Evolutionary conservation across 2,113 vertebrate species (phyloP), one percentile per base, ranked within the genome.

Genomic region (Notothenia rossii): DNA sequence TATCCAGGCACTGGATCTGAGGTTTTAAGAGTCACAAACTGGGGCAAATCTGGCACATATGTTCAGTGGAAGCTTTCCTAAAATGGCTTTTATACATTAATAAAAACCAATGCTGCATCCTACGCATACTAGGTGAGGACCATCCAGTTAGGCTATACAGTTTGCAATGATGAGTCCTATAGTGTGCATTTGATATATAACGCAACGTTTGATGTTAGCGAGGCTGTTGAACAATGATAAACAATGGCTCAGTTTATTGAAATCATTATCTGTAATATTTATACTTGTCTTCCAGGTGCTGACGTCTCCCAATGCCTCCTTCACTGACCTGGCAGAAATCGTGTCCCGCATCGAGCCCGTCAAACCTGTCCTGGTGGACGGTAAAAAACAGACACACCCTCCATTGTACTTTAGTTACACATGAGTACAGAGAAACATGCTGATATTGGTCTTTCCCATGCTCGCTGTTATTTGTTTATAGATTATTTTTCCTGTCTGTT

Each of bases 311-410:
- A 99, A 94, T 3, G 95, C 97, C 20, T 99, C 96, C 54, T 99
- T 99, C 90, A 99, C 97, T 0, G 98, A 98, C 91, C 95, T 99
- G 73, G 97, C 98, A 0, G 98, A 97, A 92, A 99, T 99, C 0
- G 97, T 99, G 77, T 99, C 98, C 5, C 94, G 97, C 22, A 99
- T 99, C 0, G 98, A 99, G 92, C 97, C 96, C 0, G 94, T 96
- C 81, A 97, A 97, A 73, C 92, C 79, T 17, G 81, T 94, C 0
- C n/a, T 94, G 0, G 94, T 96, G 3, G 96, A 97, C 0, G 98
- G 98, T 99, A 95, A 97, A 96, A 54, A 10, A 17, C 60, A 68
- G 3, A 11, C 46, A 65, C 49, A 66, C 68, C 12, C 7, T 8
- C n/a, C 2, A 11, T 33, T 15, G 59, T n/a, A 25, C 2, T 10